Evolutionary conservation across 2,888 invertebrate genomes (phyloP).

Genomic region (Dasypolia templi): DNA sequence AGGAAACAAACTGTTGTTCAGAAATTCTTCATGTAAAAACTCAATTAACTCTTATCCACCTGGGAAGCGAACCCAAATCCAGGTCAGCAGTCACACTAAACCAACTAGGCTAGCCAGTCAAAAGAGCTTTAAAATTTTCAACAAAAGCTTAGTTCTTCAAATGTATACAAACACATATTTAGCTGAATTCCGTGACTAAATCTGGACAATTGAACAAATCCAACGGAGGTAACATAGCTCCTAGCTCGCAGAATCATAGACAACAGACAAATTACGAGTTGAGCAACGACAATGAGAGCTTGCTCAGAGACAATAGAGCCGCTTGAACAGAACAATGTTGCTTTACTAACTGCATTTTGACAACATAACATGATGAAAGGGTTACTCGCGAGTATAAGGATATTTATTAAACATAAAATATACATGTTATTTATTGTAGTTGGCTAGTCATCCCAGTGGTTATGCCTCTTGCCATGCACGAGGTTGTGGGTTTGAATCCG

Average conservation of each 20-base stretch:
- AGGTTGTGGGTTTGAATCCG: not conserved
- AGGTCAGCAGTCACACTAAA: not conserved
- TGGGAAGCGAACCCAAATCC: not conserved
- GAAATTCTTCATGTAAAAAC: not conserved
- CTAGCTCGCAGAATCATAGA: conserved; percentile 28
- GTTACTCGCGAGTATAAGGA: conserved; percentile 6
- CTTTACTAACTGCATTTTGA: conserved; percentile 45
- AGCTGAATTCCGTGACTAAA: conserved; percentile 9
- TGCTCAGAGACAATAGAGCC: conserved; percentile 55
- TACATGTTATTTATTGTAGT: not conserved
- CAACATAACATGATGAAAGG: conserved; percentile 46
- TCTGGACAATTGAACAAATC: conserved; percentile 31
- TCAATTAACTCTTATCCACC: not conserved
- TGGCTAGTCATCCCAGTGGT: not conserved
- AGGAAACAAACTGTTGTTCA: too few relatives aligned
- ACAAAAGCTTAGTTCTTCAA: not conserved
- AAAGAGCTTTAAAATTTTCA: not conserved
- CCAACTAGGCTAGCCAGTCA: not conserved
- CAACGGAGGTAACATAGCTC: conserved; percentile 18
- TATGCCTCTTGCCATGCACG: not conserved
- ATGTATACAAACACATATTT: conserved; percentile 12
- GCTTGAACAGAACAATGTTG: conserved; percentile 44
- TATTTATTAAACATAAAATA: conserved; percentile 24
- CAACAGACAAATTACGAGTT: conserved; percentile 53
- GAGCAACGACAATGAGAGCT: conserved; percentile 56